phyloP scores from a whole-genome alignment of 2,797 vertebrate species.

The Lerista edwardsae region DNA sequence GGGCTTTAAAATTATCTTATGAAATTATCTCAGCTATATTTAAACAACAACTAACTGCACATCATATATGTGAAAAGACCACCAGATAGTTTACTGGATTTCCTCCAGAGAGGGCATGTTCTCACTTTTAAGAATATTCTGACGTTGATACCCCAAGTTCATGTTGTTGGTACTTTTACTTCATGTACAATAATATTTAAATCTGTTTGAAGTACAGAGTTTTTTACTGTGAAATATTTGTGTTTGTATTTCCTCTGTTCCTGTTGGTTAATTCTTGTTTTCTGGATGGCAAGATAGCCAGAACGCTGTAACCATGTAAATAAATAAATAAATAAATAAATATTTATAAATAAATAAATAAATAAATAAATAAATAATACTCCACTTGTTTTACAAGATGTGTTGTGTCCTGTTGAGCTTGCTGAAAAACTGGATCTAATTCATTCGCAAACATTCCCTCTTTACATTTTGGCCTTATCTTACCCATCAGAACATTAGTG shows the following conservation, averaged over 20 bases:
- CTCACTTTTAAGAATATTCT: neutral
- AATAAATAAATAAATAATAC: conserved; percentile 30
- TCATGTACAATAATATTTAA: conserved; percentile 39
- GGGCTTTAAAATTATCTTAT: neutral
- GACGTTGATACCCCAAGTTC: neutral
- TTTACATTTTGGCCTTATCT: neutral
- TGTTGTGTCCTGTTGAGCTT: neutral
- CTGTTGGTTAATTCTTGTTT: conserved; percentile 36
- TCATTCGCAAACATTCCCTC: neutral
- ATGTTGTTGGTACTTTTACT: conserved; percentile 18
- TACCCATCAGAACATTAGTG: neutral
- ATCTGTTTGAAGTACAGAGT: conserved; percentile 1
- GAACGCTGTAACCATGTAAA: conserved; percentile 38
- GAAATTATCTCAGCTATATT: neutral
- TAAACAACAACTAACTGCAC: neutral
- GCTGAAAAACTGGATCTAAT: neutral
- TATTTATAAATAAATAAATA: conserved; percentile 33
- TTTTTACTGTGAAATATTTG: neutral
- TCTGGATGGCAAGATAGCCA: conserved; percentile 40
- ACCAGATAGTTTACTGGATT: neutral
- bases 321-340: conserved; percentile 13
- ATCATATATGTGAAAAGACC: neutral
- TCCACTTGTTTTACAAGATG: neutral
- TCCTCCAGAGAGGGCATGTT: neutral
- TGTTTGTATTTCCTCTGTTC: conserved; percentile 17